Percentiles rank a stretch among this genome's conserved stretches.
Evolutionary conservation across 2,113 vertebrate genomes (phyloP).

Genomic region (Tragelaphus buxtoni): DNA sequence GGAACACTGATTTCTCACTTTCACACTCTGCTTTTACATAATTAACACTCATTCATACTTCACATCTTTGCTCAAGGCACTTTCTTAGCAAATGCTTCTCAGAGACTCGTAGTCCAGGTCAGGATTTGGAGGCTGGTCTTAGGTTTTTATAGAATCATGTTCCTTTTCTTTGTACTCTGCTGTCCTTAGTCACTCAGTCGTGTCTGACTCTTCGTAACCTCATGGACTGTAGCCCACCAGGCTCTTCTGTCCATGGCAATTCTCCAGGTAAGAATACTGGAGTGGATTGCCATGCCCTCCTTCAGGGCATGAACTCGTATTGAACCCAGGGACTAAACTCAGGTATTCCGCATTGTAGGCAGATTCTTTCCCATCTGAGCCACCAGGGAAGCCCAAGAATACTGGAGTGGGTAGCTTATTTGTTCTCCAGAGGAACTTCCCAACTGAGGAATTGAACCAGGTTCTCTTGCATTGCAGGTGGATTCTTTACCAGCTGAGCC

Average conservation of each 20-base stretch:
- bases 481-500: background rate
- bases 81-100: background rate
- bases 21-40: background rate
- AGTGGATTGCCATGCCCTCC: background rate
- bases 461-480: background rate
- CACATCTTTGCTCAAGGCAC: background rate
- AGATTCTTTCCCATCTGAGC: background rate
- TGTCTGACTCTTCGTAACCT: background rate
- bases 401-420: background rate
- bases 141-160: background rate
- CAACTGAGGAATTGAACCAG: background rate
- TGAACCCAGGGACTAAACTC: background rate
- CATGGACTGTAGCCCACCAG: background rate
- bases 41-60: background rate
- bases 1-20: background rate
- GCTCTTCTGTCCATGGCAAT: background rate
- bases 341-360: background rate
- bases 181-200: rapidly evolving
- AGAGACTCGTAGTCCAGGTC: background rate
- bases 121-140: background rate
- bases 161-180: background rate
- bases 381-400: background rate
- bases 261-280: background rate
- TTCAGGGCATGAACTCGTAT: background rate
- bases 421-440: background rate